phyloP scores from a whole-genome alignment of 1,140 invertebrate species.

The Latrodectus geometricus region DNA sequence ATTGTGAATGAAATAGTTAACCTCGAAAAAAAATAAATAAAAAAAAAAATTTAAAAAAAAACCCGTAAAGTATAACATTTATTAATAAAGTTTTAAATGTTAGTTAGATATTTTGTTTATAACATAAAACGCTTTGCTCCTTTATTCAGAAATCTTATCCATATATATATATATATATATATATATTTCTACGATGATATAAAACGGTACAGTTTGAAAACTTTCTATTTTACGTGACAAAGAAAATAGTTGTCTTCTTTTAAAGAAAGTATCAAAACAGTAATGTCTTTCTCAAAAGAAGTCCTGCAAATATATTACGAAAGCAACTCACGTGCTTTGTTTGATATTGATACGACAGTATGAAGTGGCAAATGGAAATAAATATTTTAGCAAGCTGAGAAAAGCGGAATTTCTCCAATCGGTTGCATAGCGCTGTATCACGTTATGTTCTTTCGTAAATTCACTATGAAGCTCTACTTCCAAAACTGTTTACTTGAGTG shows the following conservation, averaged over 20 bases:
- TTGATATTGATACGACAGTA: conserved; percentile 25
- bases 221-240: neutral
- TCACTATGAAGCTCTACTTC: neutral
- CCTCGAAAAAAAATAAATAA: no score
- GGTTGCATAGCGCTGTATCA: conserved; percentile 12
- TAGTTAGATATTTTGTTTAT: no score
- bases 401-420: conserved; percentile 28
- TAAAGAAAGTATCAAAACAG: neutral
- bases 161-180: no score
- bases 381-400: conserved; percentile 37
- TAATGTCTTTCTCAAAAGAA: neutral
- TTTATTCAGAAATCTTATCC: no score
- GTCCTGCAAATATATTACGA: conserved; percentile 1
- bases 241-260: neutral
- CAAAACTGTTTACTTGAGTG: conserved; percentile 34
- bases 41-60: no score
- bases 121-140: no score
- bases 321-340: conserved; percentile 28
- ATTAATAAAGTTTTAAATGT: no score
- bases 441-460: neutral
- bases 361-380: conserved; percentile 56
- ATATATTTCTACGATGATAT: no score
- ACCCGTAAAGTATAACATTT: no score
- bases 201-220: neutral
- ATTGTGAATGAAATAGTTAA: no score